Evolutionary conservation across 2,113 vertebrate species (phyloP), one percentile per base, ranked within the genome.

Genomic region (Gambusia affinis): DNA sequence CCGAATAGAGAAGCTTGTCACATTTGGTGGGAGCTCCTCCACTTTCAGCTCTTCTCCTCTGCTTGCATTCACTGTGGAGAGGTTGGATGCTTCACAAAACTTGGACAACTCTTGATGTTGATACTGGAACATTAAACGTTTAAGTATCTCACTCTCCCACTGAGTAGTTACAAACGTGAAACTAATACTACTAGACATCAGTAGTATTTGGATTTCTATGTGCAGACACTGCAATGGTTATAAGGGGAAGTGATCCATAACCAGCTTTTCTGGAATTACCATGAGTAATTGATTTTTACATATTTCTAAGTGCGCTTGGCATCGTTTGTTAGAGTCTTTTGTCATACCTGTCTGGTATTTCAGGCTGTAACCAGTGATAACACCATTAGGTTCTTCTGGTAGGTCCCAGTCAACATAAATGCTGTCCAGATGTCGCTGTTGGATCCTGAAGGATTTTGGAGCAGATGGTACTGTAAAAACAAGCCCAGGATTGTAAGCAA

Each of bases 361-460:
- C 57, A 99, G 95, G 10, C 80, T 95, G 89, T 98, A 99, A 78
- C 96, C 97, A 0, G 90, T 97, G 87, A 99, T 89, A 82, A 98
- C 92, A 64, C 97, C 98, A 8, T 98, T 99, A 82, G 97, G 98
- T 72, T 99, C 96, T 37, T 96, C 95, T 8, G 97, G 98, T 51
- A 95, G 92, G 3, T 96, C 96, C 98, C 98, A 99, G 78, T 98
- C 97, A 74, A 99, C 91, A 80, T 95, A 96, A 89, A 99, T 95
- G 74, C 87, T 94, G 84, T 99, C 96, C 91, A 96, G 92, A 88
- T 97, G 97, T 77, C 96, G 95, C 83, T 98, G 97, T 79, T 96
- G 96, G 85, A 99, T 96, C 82, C 97, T 94, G 87, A 99, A 96
- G 70, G 96, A 96, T 87, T 86, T 95, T 60, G 97, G 97, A 88